Evolutionary conservation across 2,113 vertebrate genomes (phyloP), one percentile per base, ranked within the genome.

Genomic region (Dipodomys spectabilis): DNA sequence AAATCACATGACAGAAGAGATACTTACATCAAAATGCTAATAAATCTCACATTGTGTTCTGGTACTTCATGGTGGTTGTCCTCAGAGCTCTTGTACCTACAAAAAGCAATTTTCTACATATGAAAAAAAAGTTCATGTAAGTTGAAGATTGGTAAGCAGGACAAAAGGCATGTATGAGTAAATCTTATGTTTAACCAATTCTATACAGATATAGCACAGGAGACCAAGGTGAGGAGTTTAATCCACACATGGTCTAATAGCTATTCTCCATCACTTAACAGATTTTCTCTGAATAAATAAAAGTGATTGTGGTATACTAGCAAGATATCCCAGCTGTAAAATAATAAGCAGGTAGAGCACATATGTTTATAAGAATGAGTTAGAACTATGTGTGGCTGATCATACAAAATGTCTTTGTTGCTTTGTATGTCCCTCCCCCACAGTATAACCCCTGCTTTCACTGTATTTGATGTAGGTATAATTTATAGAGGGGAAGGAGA

Each of bases 1-100:
- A 92, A 95, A 73, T 77, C 44, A 91, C 44, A 89, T 35, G 13
- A 79, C 32, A 93, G 35, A 88, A 79, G 18, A 77, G n/a, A 74
- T 0, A 2, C 5, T 69, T 83, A 28, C 68, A 12, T 86, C 80
- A 91, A 90, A 88, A 88, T 39, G 10, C 69, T 82, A 57, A 35
- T 45, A 45, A n/a, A 92, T 25, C n/a, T 86, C 22, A 77, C 45
- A 7, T 83, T 62, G 83, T 84, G 90, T 86, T n/a, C 49, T 82
- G 12, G 6, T 10, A 83, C 35, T 87, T 90, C 22, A 49, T 27
- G 35, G 16, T n/a, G 28, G 77, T 90, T 64, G 16, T 19, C 35
- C 30, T 85, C 57, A 88, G n/a, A 78, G n/a, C 1, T 85, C 23
- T 85, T 88, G 49, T 2, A 75, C 28, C 39, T 89, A 11, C 9